Conservation (phyloP, 2,797 vertebrate species). For the Phataginus tricuspis region DNA sequence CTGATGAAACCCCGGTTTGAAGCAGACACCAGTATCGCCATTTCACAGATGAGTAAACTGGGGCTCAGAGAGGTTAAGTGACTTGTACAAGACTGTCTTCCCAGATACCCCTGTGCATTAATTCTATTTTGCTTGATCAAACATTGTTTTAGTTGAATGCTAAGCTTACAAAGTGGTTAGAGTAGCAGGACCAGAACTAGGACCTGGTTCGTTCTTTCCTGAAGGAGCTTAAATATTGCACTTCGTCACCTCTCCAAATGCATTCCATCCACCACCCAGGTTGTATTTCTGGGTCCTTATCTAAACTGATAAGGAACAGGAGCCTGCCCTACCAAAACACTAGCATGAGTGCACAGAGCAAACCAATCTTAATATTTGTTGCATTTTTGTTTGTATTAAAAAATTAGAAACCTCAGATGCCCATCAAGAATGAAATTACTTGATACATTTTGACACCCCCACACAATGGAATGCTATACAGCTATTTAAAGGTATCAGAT, state of each 20-base stretch:
- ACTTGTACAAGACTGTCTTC: too few relatives aligned
- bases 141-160: background rate
- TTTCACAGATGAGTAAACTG: background rate
- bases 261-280: background rate
- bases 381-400: background rate
- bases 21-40: background rate
- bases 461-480: background rate
- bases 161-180: background rate
- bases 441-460: background rate
- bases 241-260: background rate
- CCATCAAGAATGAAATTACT: background rate
- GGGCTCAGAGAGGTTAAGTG: background rate
- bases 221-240: background rate
- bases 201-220: background rate
- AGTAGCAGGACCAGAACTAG: background rate
- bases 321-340: background rate
- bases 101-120: background rate
- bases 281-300: background rate
- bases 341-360: background rate
- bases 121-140: background rate
- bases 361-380: background rate
- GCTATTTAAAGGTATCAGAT: background rate
- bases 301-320: too few relatives aligned
- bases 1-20: background rate
- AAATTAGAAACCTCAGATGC: background rate